phyloP scores from a whole-genome alignment of 2,797 vertebrate species.

The Onychomys arenicola region DNA sequence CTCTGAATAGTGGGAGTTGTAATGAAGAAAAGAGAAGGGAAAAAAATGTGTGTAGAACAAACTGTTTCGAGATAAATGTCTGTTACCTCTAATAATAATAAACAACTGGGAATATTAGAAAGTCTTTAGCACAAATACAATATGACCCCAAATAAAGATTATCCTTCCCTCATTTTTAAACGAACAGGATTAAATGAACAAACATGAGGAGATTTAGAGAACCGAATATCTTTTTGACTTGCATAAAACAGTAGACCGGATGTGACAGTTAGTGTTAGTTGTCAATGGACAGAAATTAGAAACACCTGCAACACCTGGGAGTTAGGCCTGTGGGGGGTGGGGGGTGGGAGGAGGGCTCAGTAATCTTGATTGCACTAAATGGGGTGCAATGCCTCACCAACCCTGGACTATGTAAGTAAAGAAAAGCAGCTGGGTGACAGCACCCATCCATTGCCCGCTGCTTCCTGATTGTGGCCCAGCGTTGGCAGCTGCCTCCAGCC shows the following conservation, averaged over 20 bases:
- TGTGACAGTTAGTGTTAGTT: rapidly evolving
- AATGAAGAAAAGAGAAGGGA: background rate
- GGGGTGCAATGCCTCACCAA: background rate
- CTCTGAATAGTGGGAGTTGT: background rate
- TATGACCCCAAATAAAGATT: background rate
- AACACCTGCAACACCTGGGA: background rate
- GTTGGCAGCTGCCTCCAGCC: background rate
- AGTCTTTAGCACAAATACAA: background rate
- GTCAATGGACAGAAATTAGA: background rate
- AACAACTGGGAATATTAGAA: background rate
- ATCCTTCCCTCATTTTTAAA: background rate
- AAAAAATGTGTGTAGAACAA: background rate
- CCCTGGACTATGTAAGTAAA: background rate
- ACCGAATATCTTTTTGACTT: constrained; percentile 58
- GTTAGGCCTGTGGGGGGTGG: too few species aligned
- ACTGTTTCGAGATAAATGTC: background rate
- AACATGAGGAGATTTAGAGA: constrained; percentile 30
- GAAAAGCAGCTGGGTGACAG: too few species aligned
- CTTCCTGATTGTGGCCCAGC: background rate
- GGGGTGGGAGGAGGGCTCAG: background rate
- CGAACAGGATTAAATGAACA: background rate
- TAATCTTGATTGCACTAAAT: background rate
- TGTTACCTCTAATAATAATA: background rate
- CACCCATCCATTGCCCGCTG: background rate
- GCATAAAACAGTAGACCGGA: background rate